Evolutionary conservation across 1,140 invertebrate genomes (phyloP), one percentile per base, ranked within the genome.

Genomic region (Nasonia vitripennis): DNA sequence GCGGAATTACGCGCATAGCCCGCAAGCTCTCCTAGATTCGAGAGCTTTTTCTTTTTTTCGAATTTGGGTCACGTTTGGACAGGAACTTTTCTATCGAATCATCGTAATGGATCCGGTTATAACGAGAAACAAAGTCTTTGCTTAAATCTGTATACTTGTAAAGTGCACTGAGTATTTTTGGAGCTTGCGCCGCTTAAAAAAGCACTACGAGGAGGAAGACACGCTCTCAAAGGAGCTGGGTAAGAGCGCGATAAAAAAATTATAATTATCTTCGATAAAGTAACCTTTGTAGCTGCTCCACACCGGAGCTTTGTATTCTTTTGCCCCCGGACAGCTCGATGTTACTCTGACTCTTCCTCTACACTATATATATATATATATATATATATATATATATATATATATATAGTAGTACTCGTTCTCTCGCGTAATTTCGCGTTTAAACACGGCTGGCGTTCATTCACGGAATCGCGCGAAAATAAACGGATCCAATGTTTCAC

Each of bases 191-290:
- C 55, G 55, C 17, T 62, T 62, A 62, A 62, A 62, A 62, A 62
- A 62, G 1, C 55, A 20, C 14, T 6, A n/a, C 17, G 7, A 62
- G 6, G 20, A 45, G 55, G 5, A 62, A n/a, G 55, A 62, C 4
- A 7, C 4, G 17, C 55, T 62, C 55, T 62, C 23, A 75, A 75
- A 75, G 37, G 37, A 45, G 45, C 27, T 11, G 73, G 12, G 7
- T 2, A 75, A 71, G 14, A 71, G 27, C 27, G 2, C 3, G 31
- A 20, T 75, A 37, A 41, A 37, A 75, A 75, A 75, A 45, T 75
- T 75, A 75, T 75, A 75, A 75, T 75, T 75, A 75, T 75, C 73
- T 75, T 75, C 73, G 37, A 34, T 37, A 75, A 75, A 75, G 37
- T 17, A n/a, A 9, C 20, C 37, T 45, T 75, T 75, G 31, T 41